A percentile compares a stretch with the other conserved stretches of the same genome.
Evolutionary conservation across 2,113 vertebrate genomes (phyloP).

Genomic region (Shinisaurus crocodilurus): DNA sequence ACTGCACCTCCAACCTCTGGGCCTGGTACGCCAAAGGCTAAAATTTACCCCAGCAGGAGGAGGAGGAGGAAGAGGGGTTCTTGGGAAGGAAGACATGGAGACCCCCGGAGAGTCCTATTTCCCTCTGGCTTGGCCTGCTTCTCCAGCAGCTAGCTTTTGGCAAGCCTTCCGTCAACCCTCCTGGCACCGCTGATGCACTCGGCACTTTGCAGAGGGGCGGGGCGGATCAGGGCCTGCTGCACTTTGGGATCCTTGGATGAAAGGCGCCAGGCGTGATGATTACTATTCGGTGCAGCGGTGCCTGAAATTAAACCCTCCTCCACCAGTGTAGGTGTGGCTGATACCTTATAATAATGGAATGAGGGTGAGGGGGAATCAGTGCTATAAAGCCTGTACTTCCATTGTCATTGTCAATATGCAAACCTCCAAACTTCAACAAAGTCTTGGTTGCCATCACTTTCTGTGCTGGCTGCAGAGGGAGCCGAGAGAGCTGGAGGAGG

Average conservation of each 20-base stretch:
- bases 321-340: neutral
- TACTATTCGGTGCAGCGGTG: neutral
- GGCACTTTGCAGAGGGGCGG: neutral
- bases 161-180: neutral
- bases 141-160: constrained; percentile 31
- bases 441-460: too few relatives aligned
- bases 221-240: neutral
- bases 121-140: neutral
- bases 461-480: too few relatives aligned
- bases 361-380: constrained; percentile 38
- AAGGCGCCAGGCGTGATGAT: rapidly evolving
- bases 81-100: neutral
- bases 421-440: constrained; percentile 4
- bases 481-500: too few relatives aligned
- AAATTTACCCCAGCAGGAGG: neutral
- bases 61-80: too few relatives aligned
- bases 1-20: neutral
- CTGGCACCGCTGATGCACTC: neutral
- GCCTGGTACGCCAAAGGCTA: too few relatives aligned
- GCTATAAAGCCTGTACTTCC: constrained; percentile 57
- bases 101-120: neutral
- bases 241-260: constrained; percentile 21
- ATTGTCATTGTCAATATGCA: constrained; percentile 62
- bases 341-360: constrained; percentile 67
- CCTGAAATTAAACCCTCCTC: constrained; percentile 52